Base-by-base conservation (phyloP, 2,113 vertebrate species). In the Gymnogyps californianus region DNA sequence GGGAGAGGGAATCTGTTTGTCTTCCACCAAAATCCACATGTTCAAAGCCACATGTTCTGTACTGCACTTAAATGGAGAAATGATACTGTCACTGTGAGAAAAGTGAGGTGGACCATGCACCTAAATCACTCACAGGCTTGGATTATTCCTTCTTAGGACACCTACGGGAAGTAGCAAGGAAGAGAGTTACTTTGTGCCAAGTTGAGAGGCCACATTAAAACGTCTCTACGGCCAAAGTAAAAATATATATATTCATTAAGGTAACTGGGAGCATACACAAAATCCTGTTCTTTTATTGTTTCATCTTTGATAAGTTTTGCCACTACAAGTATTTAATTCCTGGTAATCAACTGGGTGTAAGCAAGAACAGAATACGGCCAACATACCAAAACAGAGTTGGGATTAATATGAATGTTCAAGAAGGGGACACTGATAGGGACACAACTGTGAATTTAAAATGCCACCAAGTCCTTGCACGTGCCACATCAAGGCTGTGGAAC, bases 201-300 rank as follows among this genome's bases (percentile, higher is more conserved):
- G 67, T 8, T 67, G 36, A 67, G 28, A 14, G 85, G 59, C 57
- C n/a, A 29, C 79, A 83, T 94, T 85, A 91, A 94, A 94, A 78
- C 4, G 0, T 38, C 44, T 58, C 47, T 82, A 61, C 17, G 77
- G 46, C 61, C 54, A 85, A 77, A 95, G 44, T 76, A 55, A 97
- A 96, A 94, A 79, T 62, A 94, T 54, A 84, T 87, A 58, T 67
- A 93, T 62, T 95, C 75, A 74, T 90, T 94, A 83, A 71, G 13
- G 47, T 91, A 93, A 94, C 44, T 87, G 16, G n/a, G 34, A 78
- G 31, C 6, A 1, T 74, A 93, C 15, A 88, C 58, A 90, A 88
- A 96, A 90, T 77, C 20, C 65, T 88, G 31, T 81, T 87, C 58
- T 93, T 93, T 88, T 91, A 90, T 90, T 94, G 90, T 72, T 46